Conservation (phyloP, 2,888 invertebrate species). For the Leistus spinibarbis region DNA sequence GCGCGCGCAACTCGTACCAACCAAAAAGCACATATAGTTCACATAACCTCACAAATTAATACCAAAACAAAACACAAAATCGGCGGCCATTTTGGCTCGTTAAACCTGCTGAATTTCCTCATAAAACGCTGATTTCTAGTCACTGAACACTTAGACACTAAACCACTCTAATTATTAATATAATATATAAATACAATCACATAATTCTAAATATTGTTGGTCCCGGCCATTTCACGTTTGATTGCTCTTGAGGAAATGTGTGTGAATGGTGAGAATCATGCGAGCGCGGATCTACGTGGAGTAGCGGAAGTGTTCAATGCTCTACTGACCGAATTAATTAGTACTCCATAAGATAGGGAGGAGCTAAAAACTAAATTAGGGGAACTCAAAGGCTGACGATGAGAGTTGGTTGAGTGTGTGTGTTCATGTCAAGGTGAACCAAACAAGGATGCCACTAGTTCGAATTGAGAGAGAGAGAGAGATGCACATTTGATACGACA, state of each 20-base stretch:
- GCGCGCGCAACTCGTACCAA: neutral
- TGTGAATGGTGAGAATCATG: too few relatives aligned
- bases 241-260: too few relatives aligned
- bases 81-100: neutral
- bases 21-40: neutral
- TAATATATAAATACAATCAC: too few relatives aligned
- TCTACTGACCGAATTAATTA: slow-evolving; percentile 56
- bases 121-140: neutral
- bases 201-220: too few relatives aligned
- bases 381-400: slow-evolving; percentile 48
- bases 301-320: slow-evolving; percentile 46
- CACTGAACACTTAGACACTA: too few relatives aligned
- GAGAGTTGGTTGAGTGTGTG: too few relatives aligned
- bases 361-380: slow-evolving; percentile 47
- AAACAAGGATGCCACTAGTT: neutral
- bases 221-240: too few relatives aligned
- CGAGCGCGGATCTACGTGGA: neutral
- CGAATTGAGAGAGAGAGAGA: neutral
- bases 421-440: slow-evolving; percentile 16
- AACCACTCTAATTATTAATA: too few relatives aligned
- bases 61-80: neutral
- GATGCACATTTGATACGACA: neutral
- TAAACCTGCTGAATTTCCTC: neutral
- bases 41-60: neutral
- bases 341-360: slow-evolving; percentile 46